Evolutionary conservation across 2,113 vertebrate genomes (phyloP).

Genomic region (Odontesthes bonariensis): DNA sequence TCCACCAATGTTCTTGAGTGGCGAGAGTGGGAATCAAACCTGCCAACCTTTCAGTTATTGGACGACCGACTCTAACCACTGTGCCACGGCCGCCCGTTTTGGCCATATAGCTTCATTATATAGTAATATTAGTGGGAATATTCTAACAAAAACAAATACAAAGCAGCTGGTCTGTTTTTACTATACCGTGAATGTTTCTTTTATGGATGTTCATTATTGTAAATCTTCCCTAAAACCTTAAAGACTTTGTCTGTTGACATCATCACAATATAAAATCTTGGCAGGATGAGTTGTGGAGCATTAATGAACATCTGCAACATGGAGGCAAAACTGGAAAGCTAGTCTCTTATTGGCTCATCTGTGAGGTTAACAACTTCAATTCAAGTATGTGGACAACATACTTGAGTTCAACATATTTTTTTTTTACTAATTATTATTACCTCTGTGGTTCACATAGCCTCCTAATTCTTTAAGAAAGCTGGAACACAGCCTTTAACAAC

Average conservation of each 20-base stretch:
- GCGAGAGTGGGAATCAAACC: no score
- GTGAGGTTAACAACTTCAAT: neutral
- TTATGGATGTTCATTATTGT: neutral
- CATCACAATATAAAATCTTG: neutral
- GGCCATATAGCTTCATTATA: neutral
- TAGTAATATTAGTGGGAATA: neutral
- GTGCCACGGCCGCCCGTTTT: no score
- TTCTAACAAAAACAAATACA: neutral
- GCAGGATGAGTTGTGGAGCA: neutral
- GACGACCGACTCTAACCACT: no score
- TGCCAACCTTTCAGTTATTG: no score
- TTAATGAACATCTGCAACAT: neutral
- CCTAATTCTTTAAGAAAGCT: no score
- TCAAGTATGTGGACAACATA: neutral
- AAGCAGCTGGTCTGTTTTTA: neutral
- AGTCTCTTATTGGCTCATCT: neutral
- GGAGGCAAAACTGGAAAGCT: no score
- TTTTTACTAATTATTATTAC: no score
- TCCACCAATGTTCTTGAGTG: no score
- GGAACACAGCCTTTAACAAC: no score
- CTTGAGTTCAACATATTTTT: no score
- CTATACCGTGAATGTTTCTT: neutral
- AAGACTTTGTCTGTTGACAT: neutral
- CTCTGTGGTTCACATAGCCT: no score
- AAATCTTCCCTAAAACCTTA: neutral